A percentile compares a stretch with the other conserved stretches of the same genome.
phyloP scores from a whole-genome alignment of 2,888 invertebrate species.

The Carabus problematicus region DNA sequence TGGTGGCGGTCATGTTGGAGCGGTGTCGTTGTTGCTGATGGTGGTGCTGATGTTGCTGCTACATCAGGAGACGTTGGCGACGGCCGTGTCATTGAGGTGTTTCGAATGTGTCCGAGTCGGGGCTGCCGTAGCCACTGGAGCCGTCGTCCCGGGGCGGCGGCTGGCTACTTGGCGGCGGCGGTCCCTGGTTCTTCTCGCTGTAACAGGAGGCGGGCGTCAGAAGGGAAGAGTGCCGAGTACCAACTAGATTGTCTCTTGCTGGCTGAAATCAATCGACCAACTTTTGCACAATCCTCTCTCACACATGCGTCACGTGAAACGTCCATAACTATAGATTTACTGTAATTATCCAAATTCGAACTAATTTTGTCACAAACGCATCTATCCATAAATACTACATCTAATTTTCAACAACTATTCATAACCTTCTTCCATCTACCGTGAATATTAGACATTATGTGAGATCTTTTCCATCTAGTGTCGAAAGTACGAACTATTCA shows the following conservation, averaged over 20 bases:
- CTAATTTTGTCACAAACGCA: too few species aligned
- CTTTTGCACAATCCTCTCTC: conserved; percentile 43
- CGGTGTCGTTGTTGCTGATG: conserved; percentile 49
- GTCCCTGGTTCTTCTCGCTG: conserved; percentile 57
- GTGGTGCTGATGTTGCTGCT: conserved; percentile 47
- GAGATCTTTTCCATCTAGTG: too few species aligned
- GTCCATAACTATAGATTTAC: background rate
- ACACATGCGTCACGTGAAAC: background rate
- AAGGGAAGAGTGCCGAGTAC: conserved; percentile 49
- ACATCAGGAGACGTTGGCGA: conserved; percentile 54
- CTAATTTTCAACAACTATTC: too few species aligned
- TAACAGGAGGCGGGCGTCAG: conserved; percentile 58
- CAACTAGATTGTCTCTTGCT: conserved; percentile 55
- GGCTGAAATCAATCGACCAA: conserved; percentile 58
- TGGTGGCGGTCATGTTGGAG: conserved; percentile 10
- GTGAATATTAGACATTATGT: too few species aligned
- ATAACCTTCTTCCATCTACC: too few species aligned
- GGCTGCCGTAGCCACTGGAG: conserved; percentile 82
- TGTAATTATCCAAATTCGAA: background rate
- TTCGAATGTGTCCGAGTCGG: conserved; percentile 72
- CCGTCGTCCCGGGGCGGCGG: conserved; percentile 66
- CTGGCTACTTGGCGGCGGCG: conserved; percentile 51
- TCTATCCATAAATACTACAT: too few species aligned
- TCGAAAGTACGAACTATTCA: too few species aligned
- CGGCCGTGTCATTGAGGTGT: conserved; percentile 52